phyloP scores from a whole-genome alignment of 2,113 vertebrate genomes.

The Hepsetus odoe region DNA sequence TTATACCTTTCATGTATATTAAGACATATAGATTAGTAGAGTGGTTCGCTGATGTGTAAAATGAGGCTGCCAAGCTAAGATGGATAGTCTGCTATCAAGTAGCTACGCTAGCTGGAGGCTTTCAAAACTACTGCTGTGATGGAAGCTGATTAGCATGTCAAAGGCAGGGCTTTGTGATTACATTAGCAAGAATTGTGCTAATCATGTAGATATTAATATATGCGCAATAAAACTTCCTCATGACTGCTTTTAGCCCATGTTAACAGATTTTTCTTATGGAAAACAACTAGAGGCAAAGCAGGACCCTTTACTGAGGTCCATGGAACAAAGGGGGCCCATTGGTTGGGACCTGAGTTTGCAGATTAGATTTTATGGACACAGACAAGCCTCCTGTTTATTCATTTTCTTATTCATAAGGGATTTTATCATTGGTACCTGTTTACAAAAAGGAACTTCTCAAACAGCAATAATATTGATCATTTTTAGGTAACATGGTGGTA shows the following conservation, averaged over 20 bases:
- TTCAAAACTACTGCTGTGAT: constrained; percentile 30
- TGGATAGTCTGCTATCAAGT: constrained; percentile 29
- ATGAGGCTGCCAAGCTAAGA: constrained; percentile 42
- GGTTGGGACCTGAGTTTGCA: no score
- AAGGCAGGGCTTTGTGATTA: constrained; percentile 18
- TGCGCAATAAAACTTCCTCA: not conserved
- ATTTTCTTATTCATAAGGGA: no score
- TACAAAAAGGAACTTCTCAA: no score
- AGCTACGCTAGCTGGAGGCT: constrained; percentile 9
- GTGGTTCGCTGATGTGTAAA: constrained; percentile 43
- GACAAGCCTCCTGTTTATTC: no score
- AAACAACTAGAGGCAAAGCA: not conserved
- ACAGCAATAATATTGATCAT: no score
- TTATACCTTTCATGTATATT: constrained; percentile 18
- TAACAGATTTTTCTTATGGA: not conserved
- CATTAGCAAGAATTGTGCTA: constrained; percentile 26
- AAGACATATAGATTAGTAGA: constrained; percentile 34
- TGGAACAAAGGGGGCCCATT: no score
- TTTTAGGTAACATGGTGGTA: no score
- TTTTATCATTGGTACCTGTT: no score
- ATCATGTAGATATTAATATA: constrained; percentile 25
- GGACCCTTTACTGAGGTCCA: no score
- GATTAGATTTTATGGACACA: no score
- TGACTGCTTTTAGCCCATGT: not conserved
- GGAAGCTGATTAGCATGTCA: constrained; percentile 21